Conservation (phyloP, 2,888 invertebrate genomes). For the Agrenia bidenticulata region DNA sequence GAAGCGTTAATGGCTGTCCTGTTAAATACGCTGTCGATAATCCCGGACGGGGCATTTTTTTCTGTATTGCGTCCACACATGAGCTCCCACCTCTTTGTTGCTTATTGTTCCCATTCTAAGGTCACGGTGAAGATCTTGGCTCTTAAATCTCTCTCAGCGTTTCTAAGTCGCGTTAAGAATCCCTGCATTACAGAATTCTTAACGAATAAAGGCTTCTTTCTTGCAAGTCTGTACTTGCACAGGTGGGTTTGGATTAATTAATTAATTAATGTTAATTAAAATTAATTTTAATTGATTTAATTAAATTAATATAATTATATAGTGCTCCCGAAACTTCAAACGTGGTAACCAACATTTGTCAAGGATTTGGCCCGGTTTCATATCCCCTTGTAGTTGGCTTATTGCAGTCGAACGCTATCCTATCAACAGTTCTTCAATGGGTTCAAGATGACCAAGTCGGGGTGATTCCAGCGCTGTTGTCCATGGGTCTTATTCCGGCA, state of each 20-base stretch:
- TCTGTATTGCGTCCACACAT: slow-evolving; percentile 45
- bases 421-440: slow-evolving; percentile 48
- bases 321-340: slow-evolving; percentile 36
- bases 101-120: slow-evolving; percentile 50
- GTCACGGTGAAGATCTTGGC: slow-evolving; percentile 42
- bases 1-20: slow-evolving; percentile 52
- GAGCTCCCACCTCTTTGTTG: slow-evolving; percentile 46
- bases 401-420: slow-evolving; percentile 41
- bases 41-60: slow-evolving; percentile 50
- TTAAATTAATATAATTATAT: too few species aligned
- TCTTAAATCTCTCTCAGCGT: slow-evolving; percentile 47
- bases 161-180: slow-evolving; percentile 47
- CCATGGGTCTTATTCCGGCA: slow-evolving; percentile 48
- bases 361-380: slow-evolving; percentile 49
- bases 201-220: slow-evolving; percentile 44
- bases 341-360: slow-evolving; percentile 41
- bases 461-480: slow-evolving; percentile 45
- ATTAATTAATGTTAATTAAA: too few species aligned
- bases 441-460: slow-evolving; percentile 42
- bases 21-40: slow-evolving; percentile 48
- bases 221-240: slow-evolving; percentile 48
- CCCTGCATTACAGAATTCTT: slow-evolving; percentile 45
- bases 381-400: slow-evolving; percentile 47
- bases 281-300: slow-evolving; percentile 48
- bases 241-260: too few species aligned